phyloP scores from a whole-genome alignment of 1,140 invertebrate species.

The Sogatella furcifera region DNA sequence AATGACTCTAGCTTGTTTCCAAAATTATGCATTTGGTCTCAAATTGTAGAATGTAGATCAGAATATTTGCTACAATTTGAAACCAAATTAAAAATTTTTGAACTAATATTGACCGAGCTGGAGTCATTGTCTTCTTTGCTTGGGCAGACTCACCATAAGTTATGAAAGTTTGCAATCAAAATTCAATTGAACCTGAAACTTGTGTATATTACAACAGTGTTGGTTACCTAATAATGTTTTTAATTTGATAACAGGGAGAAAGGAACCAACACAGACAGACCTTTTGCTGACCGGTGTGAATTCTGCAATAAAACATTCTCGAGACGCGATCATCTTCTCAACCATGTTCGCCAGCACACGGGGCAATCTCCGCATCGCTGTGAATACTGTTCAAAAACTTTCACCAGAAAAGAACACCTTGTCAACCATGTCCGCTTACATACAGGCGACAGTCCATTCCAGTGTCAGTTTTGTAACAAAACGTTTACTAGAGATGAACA shows the following conservation, averaged over 20 bases:
- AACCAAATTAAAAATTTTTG: too few species aligned
- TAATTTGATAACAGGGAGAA: background rate
- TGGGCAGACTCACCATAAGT: too few species aligned
- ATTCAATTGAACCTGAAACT: too few species aligned
- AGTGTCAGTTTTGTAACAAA: slow-evolving; percentile 68
- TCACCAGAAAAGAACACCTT: slow-evolving; percentile 28
- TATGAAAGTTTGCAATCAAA: too few species aligned
- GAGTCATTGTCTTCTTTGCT: too few species aligned
- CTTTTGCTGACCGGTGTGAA: slow-evolving; percentile 26
- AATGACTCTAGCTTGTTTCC: too few species aligned
- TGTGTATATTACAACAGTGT: too few species aligned
- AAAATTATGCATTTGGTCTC: too few species aligned
- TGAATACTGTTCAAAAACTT: slow-evolving; percentile 53
- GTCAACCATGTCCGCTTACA: slow-evolving; percentile 25
- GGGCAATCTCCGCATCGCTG: slow-evolving; percentile 58
- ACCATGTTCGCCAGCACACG: slow-evolving; percentile 66
- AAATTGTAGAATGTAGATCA: too few species aligned
- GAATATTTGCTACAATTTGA: too few species aligned
- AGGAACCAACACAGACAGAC: background rate
- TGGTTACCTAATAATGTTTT: too few species aligned
- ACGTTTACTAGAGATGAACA: slow-evolving; percentile 80
- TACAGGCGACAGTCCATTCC: slow-evolving; percentile 58
- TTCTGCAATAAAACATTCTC: slow-evolving; percentile 51
- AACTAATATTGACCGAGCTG: too few species aligned
- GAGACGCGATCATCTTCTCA: slow-evolving; percentile 61